These are phyloP conservation scores for Hedychridium roseum DNA, from an alignment of 2,888 invertebrate species.

Conservation along the genomic window DNA sequence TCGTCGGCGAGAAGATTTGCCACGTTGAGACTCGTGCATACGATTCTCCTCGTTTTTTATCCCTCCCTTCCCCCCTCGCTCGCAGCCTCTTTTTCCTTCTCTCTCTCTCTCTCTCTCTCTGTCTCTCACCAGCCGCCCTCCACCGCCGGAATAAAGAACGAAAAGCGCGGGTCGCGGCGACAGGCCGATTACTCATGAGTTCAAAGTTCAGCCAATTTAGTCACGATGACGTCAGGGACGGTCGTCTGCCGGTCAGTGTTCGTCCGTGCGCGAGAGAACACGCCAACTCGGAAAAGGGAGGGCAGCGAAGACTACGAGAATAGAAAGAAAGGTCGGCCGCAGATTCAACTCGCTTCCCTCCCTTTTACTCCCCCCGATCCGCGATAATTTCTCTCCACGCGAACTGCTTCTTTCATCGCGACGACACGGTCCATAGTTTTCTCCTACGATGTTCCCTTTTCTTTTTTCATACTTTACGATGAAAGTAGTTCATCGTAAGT, in stretches of 20 bases:
- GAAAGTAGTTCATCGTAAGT: no score
- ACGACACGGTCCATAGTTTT: no score
- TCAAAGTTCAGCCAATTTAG: slow-evolving; percentile 54
- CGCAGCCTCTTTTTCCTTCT: background rate
- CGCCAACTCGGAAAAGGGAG: slow-evolving; percentile 15
- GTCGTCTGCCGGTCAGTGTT: slow-evolving; percentile 7
- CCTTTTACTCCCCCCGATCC: no score
- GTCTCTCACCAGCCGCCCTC: background rate
- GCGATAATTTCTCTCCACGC: no score
- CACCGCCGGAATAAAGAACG: background rate
- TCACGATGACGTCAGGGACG: slow-evolving; percentile 28
- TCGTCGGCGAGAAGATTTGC: no score
- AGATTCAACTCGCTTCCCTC: no score
- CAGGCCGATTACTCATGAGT: slow-evolving; percentile 46
- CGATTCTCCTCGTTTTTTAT: no score
- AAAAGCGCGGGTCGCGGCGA: slow-evolving; percentile 19
- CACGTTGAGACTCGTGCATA: no score
- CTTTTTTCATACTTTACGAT: no score
- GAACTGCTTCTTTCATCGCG: no score
- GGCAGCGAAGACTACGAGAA: slow-evolving; percentile 6
- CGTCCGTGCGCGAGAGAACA: slow-evolving; percentile 3
- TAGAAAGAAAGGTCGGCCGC: no score
- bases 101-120: background rate
- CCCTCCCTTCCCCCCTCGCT: background rate
- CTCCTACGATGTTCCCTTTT: no score